Base-by-base conservation (phyloP, 2,888 invertebrate species). In the Cepaea hortensis region DNA sequence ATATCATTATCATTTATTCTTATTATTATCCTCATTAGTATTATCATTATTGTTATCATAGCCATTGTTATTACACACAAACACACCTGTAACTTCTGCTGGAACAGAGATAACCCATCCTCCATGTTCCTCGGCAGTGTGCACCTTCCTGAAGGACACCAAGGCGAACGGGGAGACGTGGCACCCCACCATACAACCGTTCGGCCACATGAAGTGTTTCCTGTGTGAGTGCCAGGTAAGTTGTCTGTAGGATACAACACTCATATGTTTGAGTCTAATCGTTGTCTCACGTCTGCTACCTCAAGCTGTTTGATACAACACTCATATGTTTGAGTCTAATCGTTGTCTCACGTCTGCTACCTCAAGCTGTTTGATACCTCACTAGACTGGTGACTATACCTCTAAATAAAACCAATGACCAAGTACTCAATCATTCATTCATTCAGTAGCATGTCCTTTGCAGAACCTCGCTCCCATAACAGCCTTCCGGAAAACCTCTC, bases 121-220 rank as follows among this genome's bases (percentile, higher is more conserved):
- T 20, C n/a, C 75, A 73, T n/a, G n/a, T n/a, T 18, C 4, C 15
- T 68, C 13, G 5, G 5, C 98, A 88, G 88, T 97, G 46, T 98
- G 98, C 95, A 92, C 91, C 79, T 93, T 94, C 89, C 90, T 92
- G 75, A 96, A 96, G 0, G 96, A 96, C 77, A 96, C 96, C 0
- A 97, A 97, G 92, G 95, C 95, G 85, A 96, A 96, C 91, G 97
- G 97, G 68, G 96, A 96, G 91, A 97, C 97, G 93, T 98, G 97
- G 96, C 97, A 98, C 95, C 98, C 98, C 0, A 96, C 96, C 46
- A 96, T 98, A 90, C 97, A 97, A 92, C 97, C 98, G 23, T 97
- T 97, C 92, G 98, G 98, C 70, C 97, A 97, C 93, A 96, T 97
- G 94, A 96, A 97, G 94, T 98, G 98, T 94, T 97, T 98, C 93